These are phyloP conservation scores for Apantesis nais DNA, from an alignment of 2,888 invertebrate species.

Conservation along the genomic window DNA sequence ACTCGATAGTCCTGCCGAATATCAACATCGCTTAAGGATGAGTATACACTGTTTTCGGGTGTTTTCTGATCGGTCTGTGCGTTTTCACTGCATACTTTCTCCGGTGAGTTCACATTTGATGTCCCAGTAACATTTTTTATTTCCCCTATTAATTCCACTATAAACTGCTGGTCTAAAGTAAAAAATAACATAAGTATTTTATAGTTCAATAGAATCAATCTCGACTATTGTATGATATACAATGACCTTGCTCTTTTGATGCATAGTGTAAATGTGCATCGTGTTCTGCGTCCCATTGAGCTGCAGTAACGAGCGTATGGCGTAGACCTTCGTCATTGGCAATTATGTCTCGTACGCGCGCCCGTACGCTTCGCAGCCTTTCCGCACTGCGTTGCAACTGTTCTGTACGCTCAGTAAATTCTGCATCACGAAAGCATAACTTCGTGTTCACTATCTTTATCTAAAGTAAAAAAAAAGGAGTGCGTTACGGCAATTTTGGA, in stretches of 20 bases:
- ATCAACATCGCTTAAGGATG: constrained; percentile 62
- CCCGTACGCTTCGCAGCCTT: constrained; percentile 60
- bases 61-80: constrained; percentile 46
- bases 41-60: constrained; percentile 63
- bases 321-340: constrained; percentile 60
- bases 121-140: constrained; percentile 44
- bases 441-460: constrained; percentile 74
- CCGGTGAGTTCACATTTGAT: constrained; percentile 46
- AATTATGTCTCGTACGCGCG: constrained; percentile 65
- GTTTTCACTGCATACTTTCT: constrained; percentile 56
- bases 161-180: constrained; percentile 47
- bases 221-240: background rate
- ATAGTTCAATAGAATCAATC: background rate
- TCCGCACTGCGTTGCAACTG: constrained; percentile 59
- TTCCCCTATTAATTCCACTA: constrained; percentile 64
- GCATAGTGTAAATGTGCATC: constrained; percentile 45
- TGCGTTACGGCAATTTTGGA: constrained; percentile 1
- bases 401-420: constrained; percentile 64
- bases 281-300: constrained; percentile 47
- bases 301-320: constrained; percentile 46
- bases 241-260: constrained; percentile 58
- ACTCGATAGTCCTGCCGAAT: constrained; percentile 67
- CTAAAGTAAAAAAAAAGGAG: constrained; percentile 45
- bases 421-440: constrained; percentile 66
- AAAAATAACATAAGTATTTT: constrained; percentile 28